Conservation (phyloP, 2,113 vertebrate species). For the Corydoras maculifer region DNA sequence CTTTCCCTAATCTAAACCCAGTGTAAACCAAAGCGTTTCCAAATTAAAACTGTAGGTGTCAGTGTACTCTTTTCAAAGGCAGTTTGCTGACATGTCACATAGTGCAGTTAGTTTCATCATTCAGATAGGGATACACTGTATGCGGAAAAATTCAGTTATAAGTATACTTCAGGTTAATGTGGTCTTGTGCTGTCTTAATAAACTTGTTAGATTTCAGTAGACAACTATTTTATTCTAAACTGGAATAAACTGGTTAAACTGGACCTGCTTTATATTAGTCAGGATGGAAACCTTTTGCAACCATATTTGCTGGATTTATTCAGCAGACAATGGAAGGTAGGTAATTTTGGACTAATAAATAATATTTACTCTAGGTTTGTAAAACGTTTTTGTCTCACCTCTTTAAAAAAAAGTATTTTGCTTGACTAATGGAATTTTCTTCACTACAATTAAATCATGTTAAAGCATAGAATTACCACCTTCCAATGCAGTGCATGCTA, state of each 20-base stretch:
- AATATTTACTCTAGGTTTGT: slow-evolving; percentile 6
- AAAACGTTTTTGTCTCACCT: slow-evolving; percentile 8
- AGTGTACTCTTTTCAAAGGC: not conserved
- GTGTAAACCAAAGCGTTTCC: too few relatives aligned
- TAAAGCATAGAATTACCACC: slow-evolving; percentile 35
- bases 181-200: not conserved
- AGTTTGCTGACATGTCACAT: not conserved
- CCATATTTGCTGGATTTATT: not conserved
- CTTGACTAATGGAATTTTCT: slow-evolving; percentile 28
- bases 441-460: slow-evolving; percentile 22
- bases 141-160: not conserved
- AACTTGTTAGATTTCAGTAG: not conserved
- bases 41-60: slow-evolving; percentile 8
- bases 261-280: not conserved
- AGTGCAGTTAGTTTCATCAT: not conserved
- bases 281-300: not conserved
- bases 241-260: not conserved
- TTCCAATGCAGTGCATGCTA: too few relatives aligned
- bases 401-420: slow-evolving; percentile 4
- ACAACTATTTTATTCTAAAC: not conserved
- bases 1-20: too few relatives aligned
- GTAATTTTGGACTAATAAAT: not conserved
- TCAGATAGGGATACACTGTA: not conserved
- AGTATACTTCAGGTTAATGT: not conserved
- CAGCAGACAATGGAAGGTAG: not conserved